These are phyloP conservation scores for Electrophaes corylata DNA, from an alignment of 2,888 invertebrate species.

Conservation along the genomic window DNA sequence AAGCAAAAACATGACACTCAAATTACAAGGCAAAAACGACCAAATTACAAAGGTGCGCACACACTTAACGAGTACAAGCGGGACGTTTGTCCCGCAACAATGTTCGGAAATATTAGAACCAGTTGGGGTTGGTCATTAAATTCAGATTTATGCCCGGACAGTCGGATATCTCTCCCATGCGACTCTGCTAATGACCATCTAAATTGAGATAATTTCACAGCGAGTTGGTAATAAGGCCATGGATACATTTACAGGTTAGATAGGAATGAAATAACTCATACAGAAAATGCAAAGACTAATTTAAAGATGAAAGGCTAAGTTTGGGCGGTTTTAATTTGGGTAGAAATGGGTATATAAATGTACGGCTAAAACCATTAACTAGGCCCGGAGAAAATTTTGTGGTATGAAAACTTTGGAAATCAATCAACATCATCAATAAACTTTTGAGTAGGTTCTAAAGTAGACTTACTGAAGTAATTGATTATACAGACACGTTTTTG, in stretches of 20 bases:
- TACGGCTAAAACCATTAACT: background rate
- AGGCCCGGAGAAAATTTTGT: background rate
- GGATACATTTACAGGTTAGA: slow-evolving; percentile 41
- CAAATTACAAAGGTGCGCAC: slow-evolving; percentile 45
- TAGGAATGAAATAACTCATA: slow-evolving; percentile 40
- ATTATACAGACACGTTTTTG: background rate
- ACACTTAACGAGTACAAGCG: slow-evolving; percentile 43
- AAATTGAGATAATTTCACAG: slow-evolving; percentile 84
- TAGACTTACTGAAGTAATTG: background rate
- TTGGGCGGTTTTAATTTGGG: slow-evolving; percentile 16
- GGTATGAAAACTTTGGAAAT: background rate
- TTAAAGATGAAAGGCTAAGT: slow-evolving; percentile 33
- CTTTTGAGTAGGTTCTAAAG: background rate
- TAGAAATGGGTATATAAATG: slow-evolving; percentile 4
- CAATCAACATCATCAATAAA: background rate
- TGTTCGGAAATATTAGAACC: slow-evolving; percentile 75
- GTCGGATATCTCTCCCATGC: slow-evolving; percentile 81
- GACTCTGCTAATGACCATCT: slow-evolving; percentile 83
- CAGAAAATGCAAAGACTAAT: slow-evolving; percentile 35
- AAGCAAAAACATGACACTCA: slow-evolving; percentile 32
- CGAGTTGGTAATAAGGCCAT: slow-evolving; percentile 66
- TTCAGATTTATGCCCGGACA: slow-evolving; percentile 79
- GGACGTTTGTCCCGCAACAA: slow-evolving; percentile 60
- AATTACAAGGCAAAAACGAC: slow-evolving; percentile 29
- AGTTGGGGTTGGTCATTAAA: slow-evolving; percentile 74